Percentiles rank a stretch among this genome's conserved stretches.
phyloP scores from a whole-genome alignment of 2,113 vertebrate genomes.

The Mustelus asterias region DNA sequence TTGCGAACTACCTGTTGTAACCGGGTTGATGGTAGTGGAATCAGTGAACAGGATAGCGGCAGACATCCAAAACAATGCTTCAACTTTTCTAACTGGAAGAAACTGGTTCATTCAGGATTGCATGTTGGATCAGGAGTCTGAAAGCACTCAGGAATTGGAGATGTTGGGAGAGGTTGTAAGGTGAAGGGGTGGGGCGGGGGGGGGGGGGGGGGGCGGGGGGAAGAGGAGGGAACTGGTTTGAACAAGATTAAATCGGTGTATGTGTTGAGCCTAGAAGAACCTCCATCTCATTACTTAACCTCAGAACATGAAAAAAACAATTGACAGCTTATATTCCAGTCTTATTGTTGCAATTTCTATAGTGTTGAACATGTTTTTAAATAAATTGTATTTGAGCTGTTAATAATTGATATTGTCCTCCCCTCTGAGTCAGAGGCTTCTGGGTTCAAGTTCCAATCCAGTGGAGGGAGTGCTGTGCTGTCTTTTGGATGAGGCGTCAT shows the following conservation, averaged over 20 bases:
- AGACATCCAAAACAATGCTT: not conserved
- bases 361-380: not conserved
- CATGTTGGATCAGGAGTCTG: not conserved
- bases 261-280: not conserved
- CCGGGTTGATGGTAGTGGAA: not conserved
- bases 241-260: not conserved
- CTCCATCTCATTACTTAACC: not conserved
- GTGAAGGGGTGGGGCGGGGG: not conserved
- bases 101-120: not conserved
- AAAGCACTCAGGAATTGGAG: not conserved
- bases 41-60: not conserved
- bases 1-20: not conserved
- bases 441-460: too few relatives aligned
- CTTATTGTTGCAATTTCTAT: not conserved
- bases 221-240: too few relatives aligned
- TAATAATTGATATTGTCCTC: too few relatives aligned
- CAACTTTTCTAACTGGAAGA: not conserved
- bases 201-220: too few relatives aligned
- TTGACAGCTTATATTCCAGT: not conserved
- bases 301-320: not conserved
- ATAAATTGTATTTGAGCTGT: too few relatives aligned
- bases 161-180: not conserved
- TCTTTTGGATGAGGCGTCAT: too few relatives aligned
- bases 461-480: too few relatives aligned
- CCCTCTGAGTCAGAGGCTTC: too few relatives aligned